These are phyloP conservation scores for Rotaria macrura DNA, from an alignment of 2,888 invertebrate species.

Conservation along the genomic window DNA sequence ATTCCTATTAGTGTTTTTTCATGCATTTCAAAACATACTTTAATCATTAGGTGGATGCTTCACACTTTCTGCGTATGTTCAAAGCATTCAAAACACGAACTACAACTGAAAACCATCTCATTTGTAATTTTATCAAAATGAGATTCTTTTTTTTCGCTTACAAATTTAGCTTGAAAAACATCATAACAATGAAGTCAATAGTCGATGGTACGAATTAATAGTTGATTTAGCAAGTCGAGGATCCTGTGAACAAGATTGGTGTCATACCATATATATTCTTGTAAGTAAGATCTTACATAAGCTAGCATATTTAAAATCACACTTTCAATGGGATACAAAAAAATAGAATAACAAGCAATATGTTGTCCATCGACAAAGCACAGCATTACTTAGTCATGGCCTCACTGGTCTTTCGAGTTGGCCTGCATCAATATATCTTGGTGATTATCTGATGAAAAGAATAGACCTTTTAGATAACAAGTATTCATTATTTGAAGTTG, in stretches of 20 bases:
- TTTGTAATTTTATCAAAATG: no score
- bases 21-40: no score
- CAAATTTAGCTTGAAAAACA: background rate
- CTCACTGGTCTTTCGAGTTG: background rate
- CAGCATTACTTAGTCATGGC: background rate
- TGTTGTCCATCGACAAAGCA: background rate
- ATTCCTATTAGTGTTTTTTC: no score
- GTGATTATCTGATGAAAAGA: background rate
- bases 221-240: background rate
- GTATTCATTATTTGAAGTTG: background rate
- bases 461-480: background rate
- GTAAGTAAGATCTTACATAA: background rate
- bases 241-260: background rate
- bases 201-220: background rate
- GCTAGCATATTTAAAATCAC: background rate
- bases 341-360: constrained; percentile 7
- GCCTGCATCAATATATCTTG: background rate
- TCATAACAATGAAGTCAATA: background rate
- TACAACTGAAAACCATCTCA: no score
- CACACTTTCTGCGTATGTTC: no score
- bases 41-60: no score
- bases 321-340: background rate
- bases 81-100: no score
- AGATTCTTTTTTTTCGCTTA: no score
- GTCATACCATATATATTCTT: background rate